Conservation (phyloP, 1,140 invertebrate genomes). For the Solen grandis region DNA sequence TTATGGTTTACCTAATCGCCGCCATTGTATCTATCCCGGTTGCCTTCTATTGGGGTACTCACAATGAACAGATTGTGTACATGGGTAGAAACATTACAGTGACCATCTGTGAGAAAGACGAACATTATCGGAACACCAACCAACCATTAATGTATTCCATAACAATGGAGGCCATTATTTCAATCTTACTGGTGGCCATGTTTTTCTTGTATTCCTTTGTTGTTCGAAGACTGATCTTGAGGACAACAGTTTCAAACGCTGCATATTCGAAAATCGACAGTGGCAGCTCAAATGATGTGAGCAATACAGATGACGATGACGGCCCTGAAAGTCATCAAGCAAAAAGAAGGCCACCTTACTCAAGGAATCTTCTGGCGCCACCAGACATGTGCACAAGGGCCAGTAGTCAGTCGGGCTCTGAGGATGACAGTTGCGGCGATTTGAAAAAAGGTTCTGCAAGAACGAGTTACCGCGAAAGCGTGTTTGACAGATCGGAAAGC, state of each 20-base stretch:
- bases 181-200: too few relatives aligned
- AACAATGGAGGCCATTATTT: not conserved
- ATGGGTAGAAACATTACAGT: not conserved
- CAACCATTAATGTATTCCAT: slow-evolving; percentile 13
- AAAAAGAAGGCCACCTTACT: not conserved
- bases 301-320: not conserved
- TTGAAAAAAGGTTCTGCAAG: not conserved
- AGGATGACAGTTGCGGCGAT: not conserved
- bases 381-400: not conserved
- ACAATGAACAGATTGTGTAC: not conserved
- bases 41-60: slow-evolving; percentile 9
- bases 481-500: slow-evolving; percentile 3
- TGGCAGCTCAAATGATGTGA: not conserved
- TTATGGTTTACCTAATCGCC: slow-evolving; percentile 5
- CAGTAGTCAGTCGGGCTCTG: not conserved
- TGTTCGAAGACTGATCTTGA: not conserved
- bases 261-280: not conserved
- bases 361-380: not conserved
- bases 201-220: too few relatives aligned
- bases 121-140: not conserved
- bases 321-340: not conserved
- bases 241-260: not conserved
- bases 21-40: slow-evolving; percentile 19
- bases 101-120: slow-evolving; percentile 48
- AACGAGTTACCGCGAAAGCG: not conserved